phyloP scores from a whole-genome alignment of 2,113 vertebrate species.

The Onychostruthus taczanowskii region DNA sequence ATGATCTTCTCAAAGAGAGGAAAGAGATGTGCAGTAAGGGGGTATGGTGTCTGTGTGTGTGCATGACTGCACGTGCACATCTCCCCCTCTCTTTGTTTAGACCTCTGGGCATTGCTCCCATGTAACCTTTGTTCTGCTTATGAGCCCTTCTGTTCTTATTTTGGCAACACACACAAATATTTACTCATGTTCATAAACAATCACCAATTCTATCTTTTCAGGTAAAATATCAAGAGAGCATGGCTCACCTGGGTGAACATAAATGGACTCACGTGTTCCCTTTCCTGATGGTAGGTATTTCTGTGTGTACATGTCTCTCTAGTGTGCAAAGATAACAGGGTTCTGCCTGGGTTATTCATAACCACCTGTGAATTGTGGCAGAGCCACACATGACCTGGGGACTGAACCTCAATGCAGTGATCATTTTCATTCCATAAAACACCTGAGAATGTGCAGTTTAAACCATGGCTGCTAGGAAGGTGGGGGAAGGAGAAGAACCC shows the following conservation, averaged over 20 bases:
- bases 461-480: neutral
- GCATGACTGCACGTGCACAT: neutral
- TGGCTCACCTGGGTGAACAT: conserved; percentile 75
- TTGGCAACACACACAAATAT: conserved; percentile 32
- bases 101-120: neutral
- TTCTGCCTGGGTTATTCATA: neutral
- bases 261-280: conserved; percentile 80
- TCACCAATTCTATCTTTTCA: conserved; percentile 61
- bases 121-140: conserved; percentile 9
- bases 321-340: neutral
- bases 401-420: neutral
- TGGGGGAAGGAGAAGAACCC: neutral
- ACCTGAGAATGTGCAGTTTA: neutral
- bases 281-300: conserved; percentile 84
- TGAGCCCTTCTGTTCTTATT: conserved; percentile 29
- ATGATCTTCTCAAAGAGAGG: neutral
- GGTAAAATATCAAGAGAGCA: conserved; percentile 74
- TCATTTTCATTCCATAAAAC: neutral
- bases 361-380: neutral
- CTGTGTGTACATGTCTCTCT: neutral
- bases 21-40: neutral
- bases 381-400: neutral
- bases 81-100: neutral
- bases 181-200: neutral
- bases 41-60: neutral